Conservation (phyloP, 2,888 invertebrate species). For the Volucella zonaria region DNA sequence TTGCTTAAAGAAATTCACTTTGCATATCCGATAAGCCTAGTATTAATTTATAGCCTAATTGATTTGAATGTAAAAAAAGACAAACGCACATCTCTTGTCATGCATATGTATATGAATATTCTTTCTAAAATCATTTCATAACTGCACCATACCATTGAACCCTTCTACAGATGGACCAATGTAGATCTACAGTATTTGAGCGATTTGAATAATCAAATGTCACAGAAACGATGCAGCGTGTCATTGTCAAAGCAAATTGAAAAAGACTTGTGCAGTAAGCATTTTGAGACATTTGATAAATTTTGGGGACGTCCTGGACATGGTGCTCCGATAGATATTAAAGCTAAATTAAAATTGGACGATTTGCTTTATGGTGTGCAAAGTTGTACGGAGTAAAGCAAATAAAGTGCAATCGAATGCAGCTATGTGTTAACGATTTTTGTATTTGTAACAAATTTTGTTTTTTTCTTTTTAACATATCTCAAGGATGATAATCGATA, state of each 20-base stretch:
- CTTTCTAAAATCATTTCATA: conserved; percentile 60
- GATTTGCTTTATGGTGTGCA: conserved; percentile 82
- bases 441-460: background rate
- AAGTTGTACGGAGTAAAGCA: conserved; percentile 77
- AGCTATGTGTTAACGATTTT: background rate
- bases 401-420: conserved; percentile 74
- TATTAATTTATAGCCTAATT: conserved; percentile 16
- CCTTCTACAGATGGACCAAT: conserved; percentile 77
- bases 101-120: conserved; percentile 37
- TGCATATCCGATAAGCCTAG: conserved; percentile 81
- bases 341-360: conserved; percentile 82
- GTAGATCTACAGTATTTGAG: conserved; percentile 83
- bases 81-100: conserved; percentile 34
- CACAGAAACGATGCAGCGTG: conserved; percentile 82
- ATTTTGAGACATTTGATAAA: conserved; percentile 90
- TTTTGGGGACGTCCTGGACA: conserved; percentile 92
- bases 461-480: conserved; percentile 27
- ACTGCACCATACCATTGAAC: conserved; percentile 73
- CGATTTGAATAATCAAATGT: conserved; percentile 84
- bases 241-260: conserved; percentile 83
- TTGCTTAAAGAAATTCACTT: conserved; percentile 82
- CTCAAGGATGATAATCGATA: conserved; percentile 60
- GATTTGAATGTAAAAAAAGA: conserved; percentile 35
- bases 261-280: conserved; percentile 86
- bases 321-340: conserved; percentile 80